phyloP scores from a whole-genome alignment of 2,797 vertebrate species.

The Poecilia picta region DNA sequence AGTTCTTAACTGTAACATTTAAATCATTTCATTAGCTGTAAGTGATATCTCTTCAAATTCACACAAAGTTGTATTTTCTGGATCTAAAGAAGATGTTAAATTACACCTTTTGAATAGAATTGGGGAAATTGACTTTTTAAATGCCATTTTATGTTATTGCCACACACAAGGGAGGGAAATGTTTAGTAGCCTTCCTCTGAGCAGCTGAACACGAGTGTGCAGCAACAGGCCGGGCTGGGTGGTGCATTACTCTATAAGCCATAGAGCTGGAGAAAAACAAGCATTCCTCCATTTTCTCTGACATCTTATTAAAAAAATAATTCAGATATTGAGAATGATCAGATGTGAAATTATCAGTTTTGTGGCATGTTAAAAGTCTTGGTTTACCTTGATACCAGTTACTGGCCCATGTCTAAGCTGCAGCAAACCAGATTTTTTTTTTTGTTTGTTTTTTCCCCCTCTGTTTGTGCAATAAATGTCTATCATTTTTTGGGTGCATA shows the following conservation, averaged over 20 bases:
- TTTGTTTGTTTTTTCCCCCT: conserved; percentile 23
- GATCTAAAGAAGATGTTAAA: not conserved
- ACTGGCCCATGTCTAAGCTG: not conserved
- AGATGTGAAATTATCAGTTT: not conserved
- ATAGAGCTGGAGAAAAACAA: not conserved
- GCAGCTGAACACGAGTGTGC: not conserved
- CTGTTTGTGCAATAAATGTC: conserved; percentile 61
- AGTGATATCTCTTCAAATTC: not conserved
- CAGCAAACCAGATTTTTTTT: conserved; percentile 29
- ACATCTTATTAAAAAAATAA: not conserved
- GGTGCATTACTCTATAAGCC: not conserved
- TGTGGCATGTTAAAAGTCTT: not conserved
- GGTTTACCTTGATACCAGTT: not conserved
- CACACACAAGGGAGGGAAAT: not conserved
- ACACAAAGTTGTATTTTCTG: not conserved
- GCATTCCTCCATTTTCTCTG: not conserved
- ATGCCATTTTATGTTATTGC: not conserved
- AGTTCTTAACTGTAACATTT: too few relatives aligned
- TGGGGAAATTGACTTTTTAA: not conserved
- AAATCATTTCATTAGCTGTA: not conserved
- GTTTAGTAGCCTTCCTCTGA: not conserved
- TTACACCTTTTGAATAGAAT: not conserved
- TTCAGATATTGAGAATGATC: not conserved
- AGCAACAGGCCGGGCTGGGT: not conserved
- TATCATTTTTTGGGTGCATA: conserved; percentile 62